A percentile compares a stretch with the other conserved stretches of the same genome.
These are phyloP conservation scores for Trichonephila clavata DNA, from an alignment of 1,140 invertebrate genomes.

Conservation along the genomic window DNA sequence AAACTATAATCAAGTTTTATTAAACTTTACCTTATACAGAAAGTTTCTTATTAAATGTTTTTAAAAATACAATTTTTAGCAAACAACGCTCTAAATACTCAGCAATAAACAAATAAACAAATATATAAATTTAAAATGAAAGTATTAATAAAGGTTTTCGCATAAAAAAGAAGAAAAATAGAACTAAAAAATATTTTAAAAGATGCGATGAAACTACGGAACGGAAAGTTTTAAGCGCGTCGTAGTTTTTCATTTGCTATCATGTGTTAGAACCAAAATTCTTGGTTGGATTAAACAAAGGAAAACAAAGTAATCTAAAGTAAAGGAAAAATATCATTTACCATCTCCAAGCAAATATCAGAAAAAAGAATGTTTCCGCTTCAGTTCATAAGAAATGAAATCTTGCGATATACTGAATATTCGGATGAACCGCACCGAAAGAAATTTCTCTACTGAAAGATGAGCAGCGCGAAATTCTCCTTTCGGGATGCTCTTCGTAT, in stretches of 20 bases:
- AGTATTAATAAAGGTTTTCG: not conserved
- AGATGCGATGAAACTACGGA: not conserved
- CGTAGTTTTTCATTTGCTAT: not conserved
- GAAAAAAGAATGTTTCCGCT: not conserved
- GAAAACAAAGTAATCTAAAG: not conserved
- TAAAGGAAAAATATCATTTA: not conserved
- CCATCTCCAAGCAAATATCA: not conserved
- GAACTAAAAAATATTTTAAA: not conserved
- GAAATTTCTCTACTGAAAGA: slow-evolving; percentile 58
- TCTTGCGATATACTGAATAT: not conserved
- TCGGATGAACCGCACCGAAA: not conserved
- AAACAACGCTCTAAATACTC: too few species aligned
- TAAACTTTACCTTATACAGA: too few species aligned
- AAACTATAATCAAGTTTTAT: too few species aligned
- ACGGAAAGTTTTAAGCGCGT: not conserved
- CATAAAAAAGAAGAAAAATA: not conserved
- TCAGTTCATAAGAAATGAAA: not conserved
- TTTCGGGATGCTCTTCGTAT: slow-evolving; percentile 51
- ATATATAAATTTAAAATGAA: not conserved
- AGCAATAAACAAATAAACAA: too few species aligned
- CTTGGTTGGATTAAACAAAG: not conserved
- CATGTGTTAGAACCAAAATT: not conserved
- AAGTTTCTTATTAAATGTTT: too few species aligned
- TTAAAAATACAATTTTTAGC: not conserved
- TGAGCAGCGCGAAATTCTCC: slow-evolving; percentile 40